A percentile compares a stretch with the other conserved stretches of the same genome.
Conservation (phyloP, 1,140 invertebrate genomes). For the Conus ventricosus region DNA sequence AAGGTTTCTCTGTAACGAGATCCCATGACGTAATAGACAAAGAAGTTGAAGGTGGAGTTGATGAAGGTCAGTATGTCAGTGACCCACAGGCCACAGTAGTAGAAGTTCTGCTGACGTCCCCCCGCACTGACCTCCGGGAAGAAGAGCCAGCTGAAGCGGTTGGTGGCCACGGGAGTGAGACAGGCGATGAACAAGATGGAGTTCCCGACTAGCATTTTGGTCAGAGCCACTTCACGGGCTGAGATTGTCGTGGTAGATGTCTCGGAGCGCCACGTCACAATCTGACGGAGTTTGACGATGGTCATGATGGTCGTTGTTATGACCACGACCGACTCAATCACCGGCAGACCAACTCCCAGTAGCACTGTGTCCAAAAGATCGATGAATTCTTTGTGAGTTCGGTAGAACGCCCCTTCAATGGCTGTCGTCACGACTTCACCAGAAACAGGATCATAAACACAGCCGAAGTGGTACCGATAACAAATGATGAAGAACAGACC, state of each 20-base stretch:
- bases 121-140: background rate
- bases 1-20: background rate
- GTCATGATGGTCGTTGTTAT: constrained; percentile 1
- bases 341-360: background rate
- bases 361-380: background rate
- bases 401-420: background rate
- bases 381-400: background rate
- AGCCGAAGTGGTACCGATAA: background rate
- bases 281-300: background rate
- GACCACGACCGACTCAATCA: background rate
- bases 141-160: background rate
- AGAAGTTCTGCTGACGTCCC: background rate
- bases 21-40: background rate
- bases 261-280: background rate
- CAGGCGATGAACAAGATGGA: background rate
- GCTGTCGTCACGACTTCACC: background rate
- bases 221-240: background rate
- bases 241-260: background rate
- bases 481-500: background rate
- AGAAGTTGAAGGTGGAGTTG: constrained; percentile 7
- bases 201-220: background rate
- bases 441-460: background rate
- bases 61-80: background rate
- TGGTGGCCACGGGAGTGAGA: background rate
- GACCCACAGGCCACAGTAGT: background rate